phyloP scores from a whole-genome alignment of 2,113 vertebrate genomes.

The Aptenodytes forsteri region DNA sequence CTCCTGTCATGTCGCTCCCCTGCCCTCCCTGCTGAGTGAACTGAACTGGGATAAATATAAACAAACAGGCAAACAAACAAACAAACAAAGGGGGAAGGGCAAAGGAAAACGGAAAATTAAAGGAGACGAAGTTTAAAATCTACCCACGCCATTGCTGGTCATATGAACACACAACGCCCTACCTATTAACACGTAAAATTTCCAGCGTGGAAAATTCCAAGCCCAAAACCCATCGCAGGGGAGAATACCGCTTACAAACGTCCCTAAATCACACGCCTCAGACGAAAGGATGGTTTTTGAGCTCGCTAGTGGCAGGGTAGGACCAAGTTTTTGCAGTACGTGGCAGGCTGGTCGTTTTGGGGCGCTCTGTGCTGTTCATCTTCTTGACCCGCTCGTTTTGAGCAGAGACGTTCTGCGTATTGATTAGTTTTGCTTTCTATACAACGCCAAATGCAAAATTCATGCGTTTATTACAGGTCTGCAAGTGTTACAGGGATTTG shows the following conservation, averaged over 20 bases:
- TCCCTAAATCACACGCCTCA: rapidly evolving
- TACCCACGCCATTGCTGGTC: not conserved
- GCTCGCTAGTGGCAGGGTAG: not conserved
- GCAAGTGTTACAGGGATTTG: conserved; percentile 10
- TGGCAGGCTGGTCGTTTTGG: not conserved
- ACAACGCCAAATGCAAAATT: not conserved
- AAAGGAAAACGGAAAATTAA: not conserved
- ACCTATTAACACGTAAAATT: rapidly evolving
- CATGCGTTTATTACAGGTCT: not conserved
- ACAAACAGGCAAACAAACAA: not conserved
- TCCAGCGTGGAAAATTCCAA: not conserved
- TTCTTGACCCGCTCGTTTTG: not conserved
- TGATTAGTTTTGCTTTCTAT: not conserved
- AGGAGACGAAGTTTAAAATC: not conserved
- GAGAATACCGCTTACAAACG: not conserved
- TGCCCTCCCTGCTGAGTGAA: conserved; percentile 17
- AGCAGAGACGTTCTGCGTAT: not conserved
- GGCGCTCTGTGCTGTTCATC: not conserved
- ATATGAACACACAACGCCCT: rapidly evolving
- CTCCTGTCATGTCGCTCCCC: conserved; percentile 69
- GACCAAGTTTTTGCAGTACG: not conserved
- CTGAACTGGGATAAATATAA: not conserved
- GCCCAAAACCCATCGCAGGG: not conserved
- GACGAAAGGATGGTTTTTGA: not conserved
- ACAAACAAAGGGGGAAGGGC: not conserved